phyloP scores from a whole-genome alignment of 2,113 vertebrate genomes.

The Gnathonemus longibarbis region DNA sequence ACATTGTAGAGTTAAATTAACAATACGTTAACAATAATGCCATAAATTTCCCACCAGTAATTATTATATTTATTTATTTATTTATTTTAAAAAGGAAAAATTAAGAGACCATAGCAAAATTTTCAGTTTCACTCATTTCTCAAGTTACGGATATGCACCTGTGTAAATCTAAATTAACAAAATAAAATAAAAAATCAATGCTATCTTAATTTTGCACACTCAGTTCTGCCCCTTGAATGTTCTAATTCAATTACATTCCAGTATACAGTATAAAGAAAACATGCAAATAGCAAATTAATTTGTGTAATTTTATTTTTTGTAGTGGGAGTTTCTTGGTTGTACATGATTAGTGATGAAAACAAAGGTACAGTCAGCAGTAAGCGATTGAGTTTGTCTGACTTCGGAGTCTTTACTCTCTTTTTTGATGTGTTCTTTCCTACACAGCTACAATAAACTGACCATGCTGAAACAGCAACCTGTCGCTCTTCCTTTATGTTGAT shows the following conservation, averaged over 20 bases:
- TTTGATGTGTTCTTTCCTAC: background rate
- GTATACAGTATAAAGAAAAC: background rate
- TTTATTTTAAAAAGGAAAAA: background rate
- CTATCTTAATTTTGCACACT: background rate
- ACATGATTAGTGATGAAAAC: background rate
- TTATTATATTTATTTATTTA: background rate
- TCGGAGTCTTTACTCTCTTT: background rate
- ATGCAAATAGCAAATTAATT: background rate
- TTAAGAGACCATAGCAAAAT: background rate
- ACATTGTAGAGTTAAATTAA: background rate
- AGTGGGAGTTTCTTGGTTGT: background rate
- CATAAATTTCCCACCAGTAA: background rate
- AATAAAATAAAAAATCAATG: background rate
- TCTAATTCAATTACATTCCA: background rate
- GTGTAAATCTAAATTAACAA: background rate
- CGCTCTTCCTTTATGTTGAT: background rate
- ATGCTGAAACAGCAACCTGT: background rate
- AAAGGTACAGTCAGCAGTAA: background rate
- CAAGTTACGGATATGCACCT: background rate
- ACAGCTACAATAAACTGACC: background rate
- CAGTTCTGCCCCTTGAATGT: background rate
- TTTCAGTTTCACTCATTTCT: background rate
- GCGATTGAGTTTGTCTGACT: background rate
- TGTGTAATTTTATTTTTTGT: background rate
- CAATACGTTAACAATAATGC: background rate